Base-by-base conservation (phyloP, 2,113 vertebrate species). In the Phaethon lepturus region DNA sequence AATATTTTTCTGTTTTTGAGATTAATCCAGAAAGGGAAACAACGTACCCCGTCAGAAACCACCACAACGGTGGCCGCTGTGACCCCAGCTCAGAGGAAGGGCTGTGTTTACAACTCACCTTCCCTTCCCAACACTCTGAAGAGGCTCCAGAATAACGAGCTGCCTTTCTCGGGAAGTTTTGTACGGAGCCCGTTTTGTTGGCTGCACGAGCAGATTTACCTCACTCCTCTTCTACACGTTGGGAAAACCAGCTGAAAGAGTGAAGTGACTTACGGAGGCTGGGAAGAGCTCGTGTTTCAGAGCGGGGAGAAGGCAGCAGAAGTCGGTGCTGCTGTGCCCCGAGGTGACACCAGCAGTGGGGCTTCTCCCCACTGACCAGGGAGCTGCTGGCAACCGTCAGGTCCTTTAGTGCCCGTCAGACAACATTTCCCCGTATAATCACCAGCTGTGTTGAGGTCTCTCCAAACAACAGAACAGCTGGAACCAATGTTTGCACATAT, bases 201-300 rank as follows among this genome's bases (percentile, higher is more conserved):
- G 6, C 44, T 31, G 24, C 40, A 13, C 0, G 3, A 7, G 25
- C 18, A 77, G 72, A 38, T 40, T 29, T 25, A 44, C 47, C 58
- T 62, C 73, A 62, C 7, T 29, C 31, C 40, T 25, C 9, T 15
- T 49, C 40, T 58, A 44, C 50, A 16, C 20, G 9, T 1, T 4
- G 13, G 26, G 11, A 86, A 77, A 74, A 58, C 3, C 0, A 0
- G 63, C 23, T 1, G 28, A 31, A 53, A 40, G 49, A 55, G n/a
- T 2, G 17, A 52, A 40, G 56, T 15, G 8, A 26, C 38, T 64
- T 45, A 6, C 23, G 6, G 42, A 35, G 40, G 19, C 26, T 8
- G 26, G 52, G 31, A 68, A 68, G 64, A 68, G 20, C 25, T 67
- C 0, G 0, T 20, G 13, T 7, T 66, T 19, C 0, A 0, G 38